Percentiles rank a stretch among this genome's conserved stretches.
Evolutionary conservation across 2,888 invertebrate species (phyloP).

Genomic region (Cerastis leucographa): DNA sequence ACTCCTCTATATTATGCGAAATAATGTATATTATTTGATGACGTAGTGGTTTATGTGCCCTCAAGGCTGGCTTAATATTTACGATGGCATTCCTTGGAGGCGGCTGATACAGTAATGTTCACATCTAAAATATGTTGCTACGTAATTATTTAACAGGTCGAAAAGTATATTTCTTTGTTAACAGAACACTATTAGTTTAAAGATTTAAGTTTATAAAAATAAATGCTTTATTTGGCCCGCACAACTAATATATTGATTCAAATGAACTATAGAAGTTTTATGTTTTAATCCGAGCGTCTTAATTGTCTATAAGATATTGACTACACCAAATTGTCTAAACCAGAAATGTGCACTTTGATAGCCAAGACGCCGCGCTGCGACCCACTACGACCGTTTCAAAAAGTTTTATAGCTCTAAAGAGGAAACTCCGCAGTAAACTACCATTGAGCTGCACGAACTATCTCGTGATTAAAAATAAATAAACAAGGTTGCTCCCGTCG

Average conservation of each 20-base stretch:
- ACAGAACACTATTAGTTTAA: not conserved
- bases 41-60: conserved; percentile 22
- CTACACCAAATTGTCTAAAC: conserved; percentile 10
- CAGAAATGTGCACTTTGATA: conserved; percentile 37
- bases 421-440: conserved; percentile 21
- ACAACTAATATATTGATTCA: not conserved
- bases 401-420: conserved; percentile 38
- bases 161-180: not conserved
- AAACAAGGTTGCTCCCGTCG: conserved; percentile 29
- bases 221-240: not conserved
- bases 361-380: conserved; percentile 33
- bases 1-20: conserved; percentile 8
- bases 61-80: conserved; percentile 49
- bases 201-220: not conserved
- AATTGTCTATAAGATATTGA: not conserved
- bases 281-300: not conserved
- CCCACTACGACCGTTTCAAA: conserved; percentile 23
- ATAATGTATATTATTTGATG: conserved; percentile 37
- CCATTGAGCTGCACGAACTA: conserved; percentile 14
- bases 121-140: conserved; percentile 13
- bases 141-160: not conserved
- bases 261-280: not conserved
- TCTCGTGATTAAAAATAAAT: conserved; percentile 56
- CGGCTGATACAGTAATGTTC: conserved; percentile 12
- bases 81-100: conserved; percentile 37